phyloP scores from a whole-genome alignment of 2,888 invertebrate species.

The Dendrolimus houi region DNA sequence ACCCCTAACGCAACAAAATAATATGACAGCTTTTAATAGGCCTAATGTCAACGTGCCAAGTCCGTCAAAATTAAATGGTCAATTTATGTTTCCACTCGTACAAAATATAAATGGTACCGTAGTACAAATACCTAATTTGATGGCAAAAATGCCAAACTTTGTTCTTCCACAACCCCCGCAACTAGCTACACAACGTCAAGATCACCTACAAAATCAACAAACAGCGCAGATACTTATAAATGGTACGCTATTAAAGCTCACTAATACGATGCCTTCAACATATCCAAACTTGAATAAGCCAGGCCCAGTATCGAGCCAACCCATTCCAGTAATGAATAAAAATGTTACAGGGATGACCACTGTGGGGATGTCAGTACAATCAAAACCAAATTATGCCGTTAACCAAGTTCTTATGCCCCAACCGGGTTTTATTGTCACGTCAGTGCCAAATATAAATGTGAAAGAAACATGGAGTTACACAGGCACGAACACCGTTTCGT shows the following conservation, averaged over 20 bases:
- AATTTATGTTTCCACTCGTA: slow-evolving; percentile 77
- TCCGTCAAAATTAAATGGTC: slow-evolving; percentile 67
- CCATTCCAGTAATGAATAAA: slow-evolving; percentile 61
- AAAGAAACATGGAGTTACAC: slow-evolving; percentile 67
- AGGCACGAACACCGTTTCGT: slow-evolving; percentile 39
- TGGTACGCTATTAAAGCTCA: slow-evolving; percentile 67
- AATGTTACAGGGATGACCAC: slow-evolving; percentile 58
- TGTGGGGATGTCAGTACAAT: slow-evolving; percentile 63
- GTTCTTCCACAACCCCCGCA: slow-evolving; percentile 60
- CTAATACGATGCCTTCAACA: slow-evolving; percentile 49
- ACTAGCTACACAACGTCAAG: slow-evolving; percentile 48
- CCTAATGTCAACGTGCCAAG: slow-evolving; percentile 61
- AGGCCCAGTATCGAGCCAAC: slow-evolving; percentile 49
- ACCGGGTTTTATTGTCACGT: slow-evolving; percentile 68
- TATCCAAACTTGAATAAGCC: slow-evolving; percentile 55
- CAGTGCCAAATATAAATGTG: slow-evolving; percentile 71
- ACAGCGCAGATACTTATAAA: slow-evolving; percentile 67
- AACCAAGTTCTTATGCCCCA: slow-evolving; percentile 68
- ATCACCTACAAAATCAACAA: slow-evolving; percentile 60
- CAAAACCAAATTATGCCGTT: slow-evolving; percentile 71
- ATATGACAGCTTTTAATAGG: slow-evolving; percentile 52
- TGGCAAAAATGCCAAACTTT: slow-evolving; percentile 75
- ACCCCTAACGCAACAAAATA: slow-evolving; percentile 52
- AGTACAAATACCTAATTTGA: slow-evolving; percentile 78
- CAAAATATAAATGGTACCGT: slow-evolving; percentile 76